These are phyloP conservation scores for Anolis apletophallus DNA, from an alignment of 2,797 vertebrate species.

Conservation along the genomic window DNA sequence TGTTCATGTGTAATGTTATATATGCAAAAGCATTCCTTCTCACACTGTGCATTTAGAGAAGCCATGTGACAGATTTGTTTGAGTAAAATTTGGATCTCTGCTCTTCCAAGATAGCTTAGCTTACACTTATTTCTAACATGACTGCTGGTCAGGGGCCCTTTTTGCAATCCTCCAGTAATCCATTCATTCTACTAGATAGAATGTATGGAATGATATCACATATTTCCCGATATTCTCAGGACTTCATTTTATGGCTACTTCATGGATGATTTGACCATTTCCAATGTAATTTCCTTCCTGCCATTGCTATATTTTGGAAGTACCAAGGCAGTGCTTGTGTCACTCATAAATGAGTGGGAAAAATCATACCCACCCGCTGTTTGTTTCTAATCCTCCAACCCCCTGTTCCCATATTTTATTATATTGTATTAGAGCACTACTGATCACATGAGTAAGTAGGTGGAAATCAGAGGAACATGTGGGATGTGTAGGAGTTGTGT, in stretches of 20 bases:
- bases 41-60: not conserved
- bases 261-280: not conserved
- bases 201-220: not conserved
- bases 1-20: not conserved
- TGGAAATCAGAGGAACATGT: not conserved
- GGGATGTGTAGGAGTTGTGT: not conserved
- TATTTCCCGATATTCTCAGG: not conserved
- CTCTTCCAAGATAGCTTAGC: not conserved
- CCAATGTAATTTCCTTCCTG: not conserved
- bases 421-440: not conserved
- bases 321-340: not conserved
- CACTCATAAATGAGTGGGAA: too few species aligned
- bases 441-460: not conserved
- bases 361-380: not conserved
- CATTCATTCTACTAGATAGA: not conserved
- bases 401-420: not conserved
- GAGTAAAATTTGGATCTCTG: conserved; percentile 14
- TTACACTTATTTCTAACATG: not conserved
- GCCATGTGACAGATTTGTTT: not conserved
- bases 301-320: not conserved
- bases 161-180: conserved; percentile 2
- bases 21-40: not conserved
- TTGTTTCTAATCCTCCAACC: not conserved
- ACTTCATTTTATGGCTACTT: not conserved
- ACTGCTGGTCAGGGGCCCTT: not conserved